phyloP scores from a whole-genome alignment of 2,113 vertebrate species.

The Azemiops feae region DNA sequence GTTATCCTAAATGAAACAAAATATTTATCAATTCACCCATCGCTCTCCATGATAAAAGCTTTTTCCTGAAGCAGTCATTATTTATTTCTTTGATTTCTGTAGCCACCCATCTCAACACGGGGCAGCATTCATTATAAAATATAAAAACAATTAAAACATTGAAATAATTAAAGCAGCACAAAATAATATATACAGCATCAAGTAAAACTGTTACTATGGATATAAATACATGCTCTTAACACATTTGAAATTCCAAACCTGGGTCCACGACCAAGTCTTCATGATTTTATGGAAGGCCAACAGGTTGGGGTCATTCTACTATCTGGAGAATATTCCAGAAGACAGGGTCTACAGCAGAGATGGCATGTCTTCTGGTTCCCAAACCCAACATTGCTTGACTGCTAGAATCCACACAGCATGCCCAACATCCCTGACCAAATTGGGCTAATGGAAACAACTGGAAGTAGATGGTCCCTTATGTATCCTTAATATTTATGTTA shows the following conservation, averaged over 20 bases:
- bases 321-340: not conserved
- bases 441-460: not conserved
- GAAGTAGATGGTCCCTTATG: not conserved
- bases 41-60: not conserved
- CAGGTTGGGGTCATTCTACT: not conserved
- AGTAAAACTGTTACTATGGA: not conserved
- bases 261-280: not conserved
- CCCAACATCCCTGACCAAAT: not conserved
- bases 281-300: not conserved
- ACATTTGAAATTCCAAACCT: not conserved
- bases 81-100: not conserved
- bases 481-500: not conserved
- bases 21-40: not conserved
- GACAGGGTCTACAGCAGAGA: not conserved
- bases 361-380: not conserved
- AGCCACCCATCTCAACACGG: not conserved
- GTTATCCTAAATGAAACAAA: not conserved
- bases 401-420: not conserved
- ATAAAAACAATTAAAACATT: not conserved
- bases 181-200: not conserved
- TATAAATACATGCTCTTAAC: not conserved
- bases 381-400: not conserved
- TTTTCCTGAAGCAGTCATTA: not conserved
- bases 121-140: not conserved
- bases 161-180: too few relatives aligned